Base-by-base conservation (phyloP, 2,113 vertebrate species). In the Brachyhypopomus occidentalis region DNA sequence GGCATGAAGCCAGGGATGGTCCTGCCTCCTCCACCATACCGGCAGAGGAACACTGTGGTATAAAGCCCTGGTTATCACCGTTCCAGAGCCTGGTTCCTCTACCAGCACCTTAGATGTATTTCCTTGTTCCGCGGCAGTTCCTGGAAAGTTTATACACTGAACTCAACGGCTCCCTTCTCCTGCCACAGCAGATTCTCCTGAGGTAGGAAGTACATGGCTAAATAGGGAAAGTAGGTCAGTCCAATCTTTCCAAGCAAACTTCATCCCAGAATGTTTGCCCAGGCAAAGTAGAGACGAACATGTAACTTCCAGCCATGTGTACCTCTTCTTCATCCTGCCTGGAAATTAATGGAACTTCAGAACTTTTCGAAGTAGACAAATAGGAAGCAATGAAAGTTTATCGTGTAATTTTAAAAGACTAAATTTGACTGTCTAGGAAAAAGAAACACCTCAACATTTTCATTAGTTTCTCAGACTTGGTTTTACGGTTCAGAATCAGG, bases 11-110 rank as follows among this genome's bases (percentile, higher is more conserved):
- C 96, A 17, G 96, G 96, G 90, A 91, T 95, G 19, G 94, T 96
- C 85, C 91, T 99, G 91, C 97, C 98, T 2, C 97, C 98, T 0
- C 98, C 98, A 0, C 97, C 98, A 45, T 99, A 99, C 93, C 95
- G 98, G 88, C 98, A 99, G 94, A 92, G 98, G 82, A 99, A 99
- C 62, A 99, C 98, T 59, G 97, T 99, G 92, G 98, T 99, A 90
- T 99, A 94, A n/a, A 4, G 60, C 79, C 60, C 22, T 0, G 4
- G 55, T 79, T 67, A 4, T 75, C 84, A 55, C 2, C 45, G 9
- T 76, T 83, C 59, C 63, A 30, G 72, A 72, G 64, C 80, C 77
- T 71, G 85, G 72, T 88, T 85, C 84, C 78, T 78, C 30, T 83
- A 84, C 86, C 83, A 86, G 84, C 86, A 81, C 30, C 75, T 83